A percentile compares a stretch with the other conserved stretches of the same genome.
Evolutionary conservation across 1,140 invertebrate species (phyloP).

Genomic region (Diachasma alloeum): DNA sequence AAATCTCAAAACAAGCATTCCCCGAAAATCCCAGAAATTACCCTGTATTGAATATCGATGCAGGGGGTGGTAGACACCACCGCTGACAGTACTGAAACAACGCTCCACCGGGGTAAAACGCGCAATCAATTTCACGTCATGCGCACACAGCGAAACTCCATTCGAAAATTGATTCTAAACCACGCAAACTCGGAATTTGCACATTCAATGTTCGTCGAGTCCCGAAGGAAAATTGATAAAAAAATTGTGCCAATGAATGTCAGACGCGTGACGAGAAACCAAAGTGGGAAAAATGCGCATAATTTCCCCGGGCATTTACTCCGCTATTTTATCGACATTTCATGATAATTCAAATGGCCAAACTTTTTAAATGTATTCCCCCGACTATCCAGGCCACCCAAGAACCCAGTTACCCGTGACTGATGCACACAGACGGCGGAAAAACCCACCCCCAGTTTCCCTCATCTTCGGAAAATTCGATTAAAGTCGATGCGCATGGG

Average conservation of each 20-base stretch:
- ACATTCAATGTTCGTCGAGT: conserved; percentile 8
- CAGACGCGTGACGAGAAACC: background rate
- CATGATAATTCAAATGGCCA: background rate
- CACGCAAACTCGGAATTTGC: conserved; percentile 17
- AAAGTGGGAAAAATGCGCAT: background rate
- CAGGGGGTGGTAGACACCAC: background rate
- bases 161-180: conserved; percentile 20
- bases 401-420: background rate
- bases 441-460: background rate
- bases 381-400: too few species aligned
- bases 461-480: conserved; percentile 51
- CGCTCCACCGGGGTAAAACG: background rate
- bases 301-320: background rate
- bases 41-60: conserved; percentile 27
- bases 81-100: background rate
- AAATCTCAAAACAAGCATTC: background rate
- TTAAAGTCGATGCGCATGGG: conserved; percentile 62
- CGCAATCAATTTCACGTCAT: conserved; percentile 29
- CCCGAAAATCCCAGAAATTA: background rate
- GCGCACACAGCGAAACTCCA: conserved; percentile 17
- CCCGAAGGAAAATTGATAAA: background rate
- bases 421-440: background rate
- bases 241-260: background rate
- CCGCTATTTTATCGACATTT: background rate
- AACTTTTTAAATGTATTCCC: background rate